phyloP scores from a whole-genome alignment of 2,113 vertebrate species.

The Brachionichthys hirsutus region DNA sequence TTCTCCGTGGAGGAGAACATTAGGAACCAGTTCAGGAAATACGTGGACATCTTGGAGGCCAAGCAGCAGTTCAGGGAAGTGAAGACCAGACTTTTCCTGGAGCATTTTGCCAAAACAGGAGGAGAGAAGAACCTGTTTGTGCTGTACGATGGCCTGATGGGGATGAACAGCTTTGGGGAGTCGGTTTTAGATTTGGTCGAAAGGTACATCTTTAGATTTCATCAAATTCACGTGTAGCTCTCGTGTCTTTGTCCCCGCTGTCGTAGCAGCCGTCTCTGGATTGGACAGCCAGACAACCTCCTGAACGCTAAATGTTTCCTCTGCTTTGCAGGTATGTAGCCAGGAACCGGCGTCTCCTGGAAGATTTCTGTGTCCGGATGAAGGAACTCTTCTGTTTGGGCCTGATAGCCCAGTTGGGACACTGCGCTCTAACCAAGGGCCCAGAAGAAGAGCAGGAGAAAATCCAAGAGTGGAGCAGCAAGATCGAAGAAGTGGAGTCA shows the following conservation, averaged over 20 bases:
- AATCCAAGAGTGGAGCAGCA: slow-evolving; percentile 73
- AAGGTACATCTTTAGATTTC: slow-evolving; percentile 30
- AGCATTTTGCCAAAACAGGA: slow-evolving; percentile 74
- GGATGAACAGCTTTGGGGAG: slow-evolving; percentile 72
- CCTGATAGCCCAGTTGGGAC: slow-evolving; percentile 75
- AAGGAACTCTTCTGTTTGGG: slow-evolving; percentile 82
- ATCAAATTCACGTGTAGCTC: background rate
- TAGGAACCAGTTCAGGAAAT: slow-evolving; percentile 79
- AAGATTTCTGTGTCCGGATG: slow-evolving; percentile 78
- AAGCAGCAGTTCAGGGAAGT: slow-evolving; percentile 75
- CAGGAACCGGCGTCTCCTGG: slow-evolving; percentile 74
- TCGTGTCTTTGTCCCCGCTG: too few relatives aligned
- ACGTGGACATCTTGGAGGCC: slow-evolving; percentile 78
- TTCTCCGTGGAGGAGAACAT: slow-evolving; percentile 79
- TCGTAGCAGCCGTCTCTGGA: background rate
- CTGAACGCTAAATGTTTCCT: too few relatives aligned
- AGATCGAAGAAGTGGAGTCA: slow-evolving; percentile 72
- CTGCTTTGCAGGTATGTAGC: slow-evolving; percentile 65
- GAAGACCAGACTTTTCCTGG: slow-evolving; percentile 73
- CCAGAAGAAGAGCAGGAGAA: slow-evolving; percentile 70
- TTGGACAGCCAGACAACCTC: background rate
- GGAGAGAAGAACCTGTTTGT: slow-evolving; percentile 79
- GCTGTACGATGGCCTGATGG: slow-evolving; percentile 76
- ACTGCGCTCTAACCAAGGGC: slow-evolving; percentile 66
- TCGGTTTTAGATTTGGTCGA: slow-evolving; percentile 73